A percentile compares a stretch with the other conserved stretches of the same genome.
phyloP scores from a whole-genome alignment of 1,140 invertebrate genomes.

The Pemphigus obesinymphae region DNA sequence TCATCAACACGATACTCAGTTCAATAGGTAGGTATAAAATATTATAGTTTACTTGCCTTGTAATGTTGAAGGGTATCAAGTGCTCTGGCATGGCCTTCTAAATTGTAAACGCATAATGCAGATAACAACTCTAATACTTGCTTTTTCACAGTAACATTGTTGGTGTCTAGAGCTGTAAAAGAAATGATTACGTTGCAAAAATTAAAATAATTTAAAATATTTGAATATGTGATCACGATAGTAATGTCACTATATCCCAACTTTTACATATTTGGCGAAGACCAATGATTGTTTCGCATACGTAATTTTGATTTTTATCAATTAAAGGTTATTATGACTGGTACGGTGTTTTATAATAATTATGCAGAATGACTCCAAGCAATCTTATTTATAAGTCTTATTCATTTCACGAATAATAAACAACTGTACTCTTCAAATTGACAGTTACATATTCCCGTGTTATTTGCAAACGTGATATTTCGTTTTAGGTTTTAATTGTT shows the following conservation, averaged over 20 bases:
- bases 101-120: conserved; percentile 82
- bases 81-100: conserved; percentile 75
- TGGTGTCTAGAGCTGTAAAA: conserved; percentile 73
- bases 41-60: conserved; percentile 59
- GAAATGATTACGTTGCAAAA: conserved; percentile 38
- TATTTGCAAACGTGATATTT: conserved; percentile 30
- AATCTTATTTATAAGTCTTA: background rate
- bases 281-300: background rate
- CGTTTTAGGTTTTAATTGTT: conserved; percentile 4
- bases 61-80: conserved; percentile 82
- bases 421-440: background rate
- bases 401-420: background rate
- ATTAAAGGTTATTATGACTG: background rate
- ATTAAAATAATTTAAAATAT: background rate
- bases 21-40: background rate
- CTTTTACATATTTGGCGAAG: background rate
- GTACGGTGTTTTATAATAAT: background rate
- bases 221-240: no score
- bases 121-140: conserved; percentile 87
- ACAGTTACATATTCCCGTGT: background rate
- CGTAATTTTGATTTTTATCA: background rate
- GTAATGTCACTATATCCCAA: no score
- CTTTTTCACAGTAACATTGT: conserved; percentile 80
- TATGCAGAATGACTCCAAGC: background rate
- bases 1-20: background rate